A percentile compares a stretch with the other conserved stretches of the same genome.
phyloP scores from a whole-genome alignment of 2,797 vertebrate species.

The Sebastes vulpes region DNA sequence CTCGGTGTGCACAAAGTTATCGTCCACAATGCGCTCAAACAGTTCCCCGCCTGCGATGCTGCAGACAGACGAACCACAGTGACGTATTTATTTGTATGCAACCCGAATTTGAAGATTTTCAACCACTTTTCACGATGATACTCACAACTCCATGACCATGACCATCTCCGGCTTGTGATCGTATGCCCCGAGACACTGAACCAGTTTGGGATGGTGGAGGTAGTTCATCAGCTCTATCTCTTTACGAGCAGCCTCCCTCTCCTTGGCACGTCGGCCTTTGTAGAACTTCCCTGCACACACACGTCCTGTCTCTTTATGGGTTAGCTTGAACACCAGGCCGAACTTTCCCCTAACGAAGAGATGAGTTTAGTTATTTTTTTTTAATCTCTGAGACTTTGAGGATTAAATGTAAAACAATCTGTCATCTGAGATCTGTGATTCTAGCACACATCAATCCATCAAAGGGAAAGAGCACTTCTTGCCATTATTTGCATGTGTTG shows the following conservation, averaged over 20 bases:
- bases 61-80: constrained; percentile 1
- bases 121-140: constrained; percentile 4
- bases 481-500: not conserved
- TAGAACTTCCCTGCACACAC: constrained; percentile 92
- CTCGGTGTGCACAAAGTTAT: constrained; percentile 92
- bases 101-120: not conserved
- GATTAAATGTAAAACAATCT: not conserved
- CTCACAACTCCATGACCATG: constrained; percentile 93
- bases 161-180: constrained; percentile 87
- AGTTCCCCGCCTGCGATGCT: constrained; percentile 92
- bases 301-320: constrained; percentile 84
- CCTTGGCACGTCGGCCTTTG: constrained; percentile 84
- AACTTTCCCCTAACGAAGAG: constrained; percentile 87
- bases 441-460: not conserved
- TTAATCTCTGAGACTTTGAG: not conserved
- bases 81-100: not conserved
- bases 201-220: constrained; percentile 91
- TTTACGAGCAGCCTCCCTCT: constrained; percentile 81
- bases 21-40: constrained; percentile 91
- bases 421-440: not conserved
- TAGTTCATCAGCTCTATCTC: constrained; percentile 93
- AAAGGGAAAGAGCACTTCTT: not conserved
- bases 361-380: not conserved
- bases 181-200: constrained; percentile 90
- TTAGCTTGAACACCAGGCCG: constrained; percentile 88